Conservation (phyloP, 2,113 vertebrate genomes). For the Python bivittatus region DNA sequence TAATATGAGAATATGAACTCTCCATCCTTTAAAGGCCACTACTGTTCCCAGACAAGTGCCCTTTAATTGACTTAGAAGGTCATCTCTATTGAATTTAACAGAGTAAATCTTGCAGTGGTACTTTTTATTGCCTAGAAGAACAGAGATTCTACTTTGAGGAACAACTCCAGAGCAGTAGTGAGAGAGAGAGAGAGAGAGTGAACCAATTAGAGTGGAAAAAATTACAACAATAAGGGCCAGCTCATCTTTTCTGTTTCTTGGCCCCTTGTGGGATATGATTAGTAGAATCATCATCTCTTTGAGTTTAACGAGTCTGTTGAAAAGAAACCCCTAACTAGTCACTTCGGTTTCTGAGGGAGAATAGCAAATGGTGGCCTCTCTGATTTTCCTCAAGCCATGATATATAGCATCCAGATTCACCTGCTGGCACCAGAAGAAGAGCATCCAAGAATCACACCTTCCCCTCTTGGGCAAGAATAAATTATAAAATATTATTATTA, state of each 20-base stretch:
- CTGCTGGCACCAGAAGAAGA: neutral
- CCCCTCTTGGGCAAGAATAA: neutral
- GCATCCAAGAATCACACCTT: neutral
- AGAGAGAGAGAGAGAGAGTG: conserved; percentile 25
- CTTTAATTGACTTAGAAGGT: conserved; percentile 62
- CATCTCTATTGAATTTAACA: conserved; percentile 43
- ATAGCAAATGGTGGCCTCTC: neutral
- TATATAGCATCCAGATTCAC: neutral
- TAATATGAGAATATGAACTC: conserved; percentile 45
- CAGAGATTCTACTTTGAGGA: conserved; percentile 49
- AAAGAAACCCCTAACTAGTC: neutral
- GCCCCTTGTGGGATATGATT: conserved; percentile 17
- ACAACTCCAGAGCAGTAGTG: neutral
- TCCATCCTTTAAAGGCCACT: conserved; percentile 55
- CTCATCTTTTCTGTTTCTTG: conserved; percentile 1
- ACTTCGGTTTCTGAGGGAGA: neutral
- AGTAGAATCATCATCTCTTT: conserved; percentile 19
- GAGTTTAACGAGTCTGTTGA: neutral
- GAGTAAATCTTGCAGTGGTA: conserved; percentile 11
- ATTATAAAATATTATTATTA: neutral
- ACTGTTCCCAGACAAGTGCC: conserved; percentile 54
- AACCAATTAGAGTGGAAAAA: conserved; percentile 41
- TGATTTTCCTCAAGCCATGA: neutral
- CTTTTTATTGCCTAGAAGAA: conserved; percentile 47
- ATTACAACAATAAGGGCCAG: conserved; percentile 25